These are phyloP conservation scores for Bagarius yarrelli DNA, from an alignment of 2,113 vertebrate species.

Conservation along the genomic window DNA sequence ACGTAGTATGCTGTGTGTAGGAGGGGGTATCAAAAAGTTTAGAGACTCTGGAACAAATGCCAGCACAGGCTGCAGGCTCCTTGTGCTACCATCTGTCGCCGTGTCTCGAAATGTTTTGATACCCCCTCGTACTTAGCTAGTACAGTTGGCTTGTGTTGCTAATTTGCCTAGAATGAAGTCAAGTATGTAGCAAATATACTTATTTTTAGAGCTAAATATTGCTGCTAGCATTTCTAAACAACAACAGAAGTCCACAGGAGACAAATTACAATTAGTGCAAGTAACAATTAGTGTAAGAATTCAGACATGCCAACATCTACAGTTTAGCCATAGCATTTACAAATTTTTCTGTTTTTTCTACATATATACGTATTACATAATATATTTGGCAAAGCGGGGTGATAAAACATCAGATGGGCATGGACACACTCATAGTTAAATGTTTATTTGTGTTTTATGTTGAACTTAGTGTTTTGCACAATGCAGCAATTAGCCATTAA, in stretches of 20 bases:
- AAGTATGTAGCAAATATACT: not conserved
- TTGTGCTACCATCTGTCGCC: too few species aligned
- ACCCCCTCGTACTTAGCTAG: not conserved
- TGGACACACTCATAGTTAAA: constrained; percentile 16
- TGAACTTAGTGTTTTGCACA: constrained; percentile 7
- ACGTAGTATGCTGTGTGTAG: not conserved
- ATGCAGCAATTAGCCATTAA: constrained; percentile 9
- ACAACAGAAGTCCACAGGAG: not conserved
- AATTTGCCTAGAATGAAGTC: not conserved
- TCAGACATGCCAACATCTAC: constrained; percentile 30
- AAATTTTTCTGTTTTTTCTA: constrained; percentile 7
- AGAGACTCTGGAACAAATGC: too few species aligned
- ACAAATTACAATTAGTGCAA: not conserved
- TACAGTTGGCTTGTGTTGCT: not conserved
- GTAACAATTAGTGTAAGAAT: constrained; percentile 2
- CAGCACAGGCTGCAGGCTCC: too few species aligned
- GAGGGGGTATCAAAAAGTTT: too few species aligned
- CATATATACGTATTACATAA: too few species aligned
- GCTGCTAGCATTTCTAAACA: not conserved
- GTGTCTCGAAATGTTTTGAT: too few species aligned
- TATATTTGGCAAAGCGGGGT: constrained; percentile 25
- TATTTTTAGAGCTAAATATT: not conserved
- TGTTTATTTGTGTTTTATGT: constrained; percentile 1
- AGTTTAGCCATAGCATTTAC: not conserved
- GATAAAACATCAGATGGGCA: constrained; percentile 20